Conservation (phyloP, 2,888 invertebrate genomes). For the Scaptomyza reducta region DNA sequence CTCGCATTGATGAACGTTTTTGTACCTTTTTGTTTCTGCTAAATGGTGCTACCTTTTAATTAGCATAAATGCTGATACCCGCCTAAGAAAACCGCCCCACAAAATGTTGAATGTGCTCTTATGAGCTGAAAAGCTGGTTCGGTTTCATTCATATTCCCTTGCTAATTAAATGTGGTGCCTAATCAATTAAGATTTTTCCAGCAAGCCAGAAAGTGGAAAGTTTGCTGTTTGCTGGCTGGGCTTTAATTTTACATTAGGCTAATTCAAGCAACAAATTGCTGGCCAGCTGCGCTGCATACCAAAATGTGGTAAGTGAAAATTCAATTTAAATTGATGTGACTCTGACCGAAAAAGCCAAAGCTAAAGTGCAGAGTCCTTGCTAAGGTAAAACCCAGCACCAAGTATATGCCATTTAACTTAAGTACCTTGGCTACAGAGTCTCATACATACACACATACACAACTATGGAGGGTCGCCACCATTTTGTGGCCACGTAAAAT, state of each 20-base stretch:
- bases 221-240: background rate
- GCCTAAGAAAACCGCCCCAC: background rate
- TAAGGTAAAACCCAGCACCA: conserved; percentile 33
- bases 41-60: conserved; percentile 55
- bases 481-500: conserved; percentile 73
- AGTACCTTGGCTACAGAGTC: conserved; percentile 62
- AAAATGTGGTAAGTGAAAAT: conserved; percentile 77
- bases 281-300: conserved; percentile 67
- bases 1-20: conserved; percentile 64
- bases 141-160: conserved; percentile 35
- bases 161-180: conserved; percentile 71
- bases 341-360: conserved; percentile 42
- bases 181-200: conserved; percentile 67
- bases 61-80: conserved; percentile 73
- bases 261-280: conserved; percentile 81
- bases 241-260: conserved; percentile 79
- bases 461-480: conserved; percentile 15
- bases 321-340: conserved; percentile 82
- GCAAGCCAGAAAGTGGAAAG: conserved; percentile 33
- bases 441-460: conserved; percentile 1
- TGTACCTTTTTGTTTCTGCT: conserved; percentile 17
- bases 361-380: conserved; percentile 28
- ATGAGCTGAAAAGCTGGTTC: conserved; percentile 11
- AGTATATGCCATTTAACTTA: conserved; percentile 79
- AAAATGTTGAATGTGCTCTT: conserved; percentile 43